Evolutionary conservation across 2,797 vertebrate genomes (phyloP).

Genomic region (Lepus oiostolus): DNA sequence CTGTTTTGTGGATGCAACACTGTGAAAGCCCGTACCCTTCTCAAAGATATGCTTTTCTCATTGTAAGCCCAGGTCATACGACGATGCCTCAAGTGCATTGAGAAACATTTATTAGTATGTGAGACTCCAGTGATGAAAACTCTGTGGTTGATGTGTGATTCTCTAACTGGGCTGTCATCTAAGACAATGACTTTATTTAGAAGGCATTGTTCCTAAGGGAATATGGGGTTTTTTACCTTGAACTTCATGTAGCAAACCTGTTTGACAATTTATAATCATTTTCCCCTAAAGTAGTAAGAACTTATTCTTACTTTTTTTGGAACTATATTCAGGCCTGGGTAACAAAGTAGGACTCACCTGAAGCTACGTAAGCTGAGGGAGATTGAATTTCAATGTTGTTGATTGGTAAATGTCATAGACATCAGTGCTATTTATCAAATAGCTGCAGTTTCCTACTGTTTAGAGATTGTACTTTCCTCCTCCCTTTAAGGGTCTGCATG

Average conservation of each 20-base stretch:
- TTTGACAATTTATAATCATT: neutral
- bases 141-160: constrained; percentile 10
- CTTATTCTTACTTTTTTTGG: neutral
- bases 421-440: neutral
- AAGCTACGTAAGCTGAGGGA: neutral
- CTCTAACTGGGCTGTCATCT: constrained; percentile 64
- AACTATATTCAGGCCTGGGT: neutral
- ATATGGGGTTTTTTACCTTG: constrained; percentile 47
- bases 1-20: rapidly evolving
- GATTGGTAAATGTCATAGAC: constrained; percentile 4
- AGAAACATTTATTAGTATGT: constrained; percentile 64
- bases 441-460: neutral
- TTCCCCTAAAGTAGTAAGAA: neutral
- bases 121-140: neutral
- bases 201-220: constrained; percentile 27
- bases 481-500: neutral
- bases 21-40: neutral
- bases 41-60: constrained; percentile 52
- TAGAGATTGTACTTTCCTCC: neutral
- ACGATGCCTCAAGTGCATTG: constrained; percentile 36
- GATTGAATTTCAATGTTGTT: constrained; percentile 42
- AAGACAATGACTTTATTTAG: constrained; percentile 61
- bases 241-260: neutral
- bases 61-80: constrained; percentile 29
- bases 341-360: constrained; percentile 38